Conservation (phyloP, 2,113 vertebrate species). For the Catharus fuscescens region DNA sequence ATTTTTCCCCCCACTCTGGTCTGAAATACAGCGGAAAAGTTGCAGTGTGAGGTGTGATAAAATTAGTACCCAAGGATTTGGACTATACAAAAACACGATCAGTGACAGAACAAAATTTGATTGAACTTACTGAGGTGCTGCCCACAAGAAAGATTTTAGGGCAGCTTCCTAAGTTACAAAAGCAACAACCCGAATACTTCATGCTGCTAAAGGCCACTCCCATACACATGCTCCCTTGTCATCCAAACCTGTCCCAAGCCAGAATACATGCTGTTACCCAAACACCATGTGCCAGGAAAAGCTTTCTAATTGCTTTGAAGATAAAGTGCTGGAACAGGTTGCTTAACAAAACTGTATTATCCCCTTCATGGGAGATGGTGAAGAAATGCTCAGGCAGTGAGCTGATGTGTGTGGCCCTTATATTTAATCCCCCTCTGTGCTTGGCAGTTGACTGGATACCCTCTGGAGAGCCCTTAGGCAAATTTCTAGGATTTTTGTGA, state of each 20-base stretch:
- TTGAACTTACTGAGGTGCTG: background rate
- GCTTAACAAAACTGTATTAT: background rate
- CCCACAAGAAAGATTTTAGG: background rate
- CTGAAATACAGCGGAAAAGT: background rate
- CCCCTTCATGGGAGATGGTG: background rate
- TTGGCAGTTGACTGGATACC: fast-evolving
- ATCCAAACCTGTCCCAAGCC: background rate
- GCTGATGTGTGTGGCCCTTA: background rate
- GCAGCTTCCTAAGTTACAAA: background rate
- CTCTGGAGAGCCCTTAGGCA: background rate
- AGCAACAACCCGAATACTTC: background rate
- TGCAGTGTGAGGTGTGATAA: background rate
- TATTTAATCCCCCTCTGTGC: fast-evolving
- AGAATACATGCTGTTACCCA: background rate
- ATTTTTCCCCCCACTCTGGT: background rate
- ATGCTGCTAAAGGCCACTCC: background rate
- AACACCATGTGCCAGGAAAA: background rate
- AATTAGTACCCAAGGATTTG: background rate
- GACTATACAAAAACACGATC: background rate
- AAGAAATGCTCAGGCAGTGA: background rate
- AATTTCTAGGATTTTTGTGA: background rate
- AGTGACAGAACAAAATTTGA: background rate
- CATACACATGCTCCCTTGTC: background rate
- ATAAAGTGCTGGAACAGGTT: background rate
- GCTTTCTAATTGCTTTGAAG: constrained; percentile 1